Evolutionary conservation across 2,888 invertebrate species (phyloP).

Genomic region (Pammene fasciana): DNA sequence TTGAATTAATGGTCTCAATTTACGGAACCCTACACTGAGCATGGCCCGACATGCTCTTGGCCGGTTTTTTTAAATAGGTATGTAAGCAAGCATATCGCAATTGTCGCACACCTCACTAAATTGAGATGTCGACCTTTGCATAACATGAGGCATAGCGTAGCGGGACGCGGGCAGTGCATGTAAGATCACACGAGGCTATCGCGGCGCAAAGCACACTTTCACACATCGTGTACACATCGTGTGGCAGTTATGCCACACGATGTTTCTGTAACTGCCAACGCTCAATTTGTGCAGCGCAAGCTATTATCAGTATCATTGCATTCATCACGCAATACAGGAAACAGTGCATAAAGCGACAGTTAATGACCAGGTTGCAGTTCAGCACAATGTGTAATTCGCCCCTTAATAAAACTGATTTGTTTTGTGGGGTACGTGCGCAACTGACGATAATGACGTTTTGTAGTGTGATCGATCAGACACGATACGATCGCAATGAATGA

Average conservation of each 20-base stretch:
- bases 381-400: constrained; percentile 54
- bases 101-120: neutral
- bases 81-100: too few relatives aligned
- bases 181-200: constrained; percentile 74
- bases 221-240: too few relatives aligned
- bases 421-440: constrained; percentile 64
- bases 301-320: constrained; percentile 7
- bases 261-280: constrained; percentile 16
- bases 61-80: too few relatives aligned
- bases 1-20: too few relatives aligned
- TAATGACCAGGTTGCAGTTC: constrained; percentile 50
- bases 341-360: constrained; percentile 35
- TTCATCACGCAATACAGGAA: constrained; percentile 29
- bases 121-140: constrained; percentile 21
- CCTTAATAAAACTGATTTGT: constrained; percentile 62
- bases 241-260: constrained; percentile 47
- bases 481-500: constrained; percentile 81
- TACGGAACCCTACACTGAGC: too few relatives aligned
- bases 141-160: constrained; percentile 45
- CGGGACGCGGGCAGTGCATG: constrained; percentile 52
- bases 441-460: constrained; percentile 76
- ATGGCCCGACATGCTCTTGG: too few relatives aligned
- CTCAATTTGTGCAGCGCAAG: constrained; percentile 5
- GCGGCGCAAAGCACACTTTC: constrained; percentile 63
- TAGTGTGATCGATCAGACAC: constrained; percentile 75